Conservation (phyloP, 2,113 vertebrate genomes). For the Gopherus evgoodei region DNA sequence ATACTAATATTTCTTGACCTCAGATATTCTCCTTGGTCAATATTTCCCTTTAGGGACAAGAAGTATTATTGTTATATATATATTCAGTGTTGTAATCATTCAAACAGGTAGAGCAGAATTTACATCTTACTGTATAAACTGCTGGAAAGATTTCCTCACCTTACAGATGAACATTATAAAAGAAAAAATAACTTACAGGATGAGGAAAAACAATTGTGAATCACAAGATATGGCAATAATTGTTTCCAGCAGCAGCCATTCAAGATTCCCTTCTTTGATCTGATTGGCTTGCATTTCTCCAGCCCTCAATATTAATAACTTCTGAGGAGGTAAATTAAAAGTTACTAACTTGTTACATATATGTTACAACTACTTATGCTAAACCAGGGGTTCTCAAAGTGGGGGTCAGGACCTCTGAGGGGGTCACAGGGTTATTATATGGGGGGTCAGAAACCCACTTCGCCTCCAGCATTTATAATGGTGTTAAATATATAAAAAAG, state of each 20-base stretch:
- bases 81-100: no score
- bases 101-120: neutral
- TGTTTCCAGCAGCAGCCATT: conserved; percentile 56
- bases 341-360: conserved; percentile 24
- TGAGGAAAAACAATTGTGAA: conserved; percentile 39
- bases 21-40: neutral
- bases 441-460: no score
- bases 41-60: neutral
- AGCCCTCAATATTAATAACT: conserved; percentile 68
- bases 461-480: no score
- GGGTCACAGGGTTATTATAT: no score
- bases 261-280: conserved; percentile 66
- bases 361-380: neutral
- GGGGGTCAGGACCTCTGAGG: no score
- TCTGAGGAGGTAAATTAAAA: conserved; percentile 67
- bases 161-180: neutral
- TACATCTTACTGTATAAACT: neutral
- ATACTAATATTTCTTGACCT: neutral
- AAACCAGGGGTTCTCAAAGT: neutral
- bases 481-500: no score
- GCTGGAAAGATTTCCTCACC: conserved; percentile 21
- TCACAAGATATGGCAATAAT: conserved; percentile 6
- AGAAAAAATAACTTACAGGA: conserved; percentile 55
- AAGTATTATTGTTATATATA: no score
- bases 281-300: conserved; percentile 74